A percentile compares a stretch with the other conserved stretches of the same genome.
These are phyloP conservation scores for Rhynchotus rufescens DNA, from an alignment of 2,797 vertebrate species.

Conservation along the genomic window DNA sequence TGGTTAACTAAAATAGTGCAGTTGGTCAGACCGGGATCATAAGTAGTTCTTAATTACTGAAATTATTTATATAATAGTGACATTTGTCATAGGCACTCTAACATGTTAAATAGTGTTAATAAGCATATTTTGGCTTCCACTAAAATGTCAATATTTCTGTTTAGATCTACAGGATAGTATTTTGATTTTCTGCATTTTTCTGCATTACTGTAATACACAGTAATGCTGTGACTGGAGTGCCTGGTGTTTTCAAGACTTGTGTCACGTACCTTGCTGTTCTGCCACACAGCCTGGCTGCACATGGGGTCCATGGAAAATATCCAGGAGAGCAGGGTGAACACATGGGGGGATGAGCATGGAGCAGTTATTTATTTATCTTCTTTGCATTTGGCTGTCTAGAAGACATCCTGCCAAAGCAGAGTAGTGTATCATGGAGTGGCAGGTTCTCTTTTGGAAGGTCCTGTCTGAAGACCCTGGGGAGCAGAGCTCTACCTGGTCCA, in stretches of 20 bases:
- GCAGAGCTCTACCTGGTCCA: not conserved
- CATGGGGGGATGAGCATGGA: not conserved
- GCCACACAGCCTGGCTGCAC: not conserved
- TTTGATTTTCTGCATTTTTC: not conserved
- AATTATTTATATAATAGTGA: not conserved
- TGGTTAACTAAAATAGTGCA: not conserved
- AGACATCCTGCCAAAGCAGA: not conserved
- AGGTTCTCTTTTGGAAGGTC: not conserved
- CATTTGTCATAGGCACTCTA: not conserved
- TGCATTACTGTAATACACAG: not conserved
- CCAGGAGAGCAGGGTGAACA: too few relatives aligned
- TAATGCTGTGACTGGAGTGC: not conserved
- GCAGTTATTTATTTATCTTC: not conserved
- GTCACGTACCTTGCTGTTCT: not conserved
- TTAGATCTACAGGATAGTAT: not conserved
- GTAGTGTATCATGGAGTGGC: not conserved
- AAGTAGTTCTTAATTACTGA: not conserved
- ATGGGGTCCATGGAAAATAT: not conserved
- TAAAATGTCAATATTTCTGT: not conserved
- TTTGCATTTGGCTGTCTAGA: not conserved
- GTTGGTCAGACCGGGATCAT: not conserved
- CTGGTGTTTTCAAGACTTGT: rapidly evolving
- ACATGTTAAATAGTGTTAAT: not conserved
- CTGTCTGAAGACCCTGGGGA: not conserved
- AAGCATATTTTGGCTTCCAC: not conserved